Base-by-base conservation (phyloP, 2,888 invertebrate species). In the Hartigia nigra region DNA sequence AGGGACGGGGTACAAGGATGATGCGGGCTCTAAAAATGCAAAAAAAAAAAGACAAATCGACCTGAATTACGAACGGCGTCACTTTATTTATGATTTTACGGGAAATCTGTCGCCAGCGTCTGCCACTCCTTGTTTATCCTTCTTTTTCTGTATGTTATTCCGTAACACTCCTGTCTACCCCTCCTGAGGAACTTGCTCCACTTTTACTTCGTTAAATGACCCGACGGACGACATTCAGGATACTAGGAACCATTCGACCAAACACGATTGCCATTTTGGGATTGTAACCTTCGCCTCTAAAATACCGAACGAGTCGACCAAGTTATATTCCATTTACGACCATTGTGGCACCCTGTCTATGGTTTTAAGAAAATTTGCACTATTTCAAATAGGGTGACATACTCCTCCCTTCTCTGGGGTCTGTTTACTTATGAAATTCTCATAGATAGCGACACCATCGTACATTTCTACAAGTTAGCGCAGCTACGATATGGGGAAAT, bases 61-160 rank as follows among this genome's bases (percentile, higher is more conserved):
- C 23, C 32, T 39, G 74, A 78, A 76, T 78, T 75, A 76, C 78
- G 76, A 31, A 69, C 36, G 76, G 34, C 36, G 78, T 39, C 55
- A 76, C 72, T 78, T 74, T 78, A 78, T 78, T 78, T 78, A 78
- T 78, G 76, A 78, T 78, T 78, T 78, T 78, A 78, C 69, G 78
- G 76, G 55, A 31, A 34, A 55, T 9, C 31, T 75, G 34, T 55
- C 55, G 39, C 23, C 55, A 23, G 9, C 55, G 55, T 55, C 55
- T 23, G 23, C 55, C 55, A 23, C 5, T 23, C 55, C 9, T 55
- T 9, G 55, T 55, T 23, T 23, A 23, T 1, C 55, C 23, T 55
- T 55, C 55, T 55, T 55, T 55, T 14, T 55, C 23, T 55, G 55
- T 23, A 23, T 55, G 55, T 23, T 23, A 55, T 55, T 55, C 23